Evolutionary conservation across 2,888 invertebrate genomes (phyloP), one percentile per base, ranked within the genome.

Genomic region (Metallyticus violacea): DNA sequence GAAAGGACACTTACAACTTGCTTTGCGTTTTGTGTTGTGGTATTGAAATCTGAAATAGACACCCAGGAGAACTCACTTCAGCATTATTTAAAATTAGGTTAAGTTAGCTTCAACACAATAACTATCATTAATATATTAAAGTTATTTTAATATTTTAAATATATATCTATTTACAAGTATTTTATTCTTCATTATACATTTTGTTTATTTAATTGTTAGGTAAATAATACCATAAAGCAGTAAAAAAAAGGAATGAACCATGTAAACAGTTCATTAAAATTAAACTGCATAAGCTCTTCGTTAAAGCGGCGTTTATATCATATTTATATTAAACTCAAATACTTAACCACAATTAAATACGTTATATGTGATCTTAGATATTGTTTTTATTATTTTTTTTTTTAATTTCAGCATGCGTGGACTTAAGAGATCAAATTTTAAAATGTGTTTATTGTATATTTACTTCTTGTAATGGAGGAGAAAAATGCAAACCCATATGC

Each of bases 11-110:
- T 88, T 88, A 88, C 88, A 87, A 86, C 85, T 79, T 83, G 85
- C 40, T 87, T 86, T 87, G 79, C 87, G 86, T 86, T 85, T 88
- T 88, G 88, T 88, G 88, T 87, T 26, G 88, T 85, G 83, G 88
- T 81, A 82, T 62, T 86, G 87, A 76, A 81, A 88, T 88, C 88
- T 88, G 88, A 88, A 88, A 88, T 88, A 88, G 87, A 88, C 87
- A 88, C 87, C 86, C 87, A 88, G 87, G 86, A 85, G 85, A 86
- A 79, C 84, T 86, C 76, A 87, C 84, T 87, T 86, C 85, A 87
- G 85, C 30, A 87, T 81, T 81, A 9, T 81, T 62, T 40, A 62
- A 62, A 62, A 62, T 62, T 62, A 62, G 15, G 22, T 62, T 62
- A 62, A 15, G 40, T 62, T 62, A 62, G 40, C 40, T 62, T 62